Percentiles rank a stretch among this genome's conserved stretches.
Conservation (phyloP, 2,113 vertebrate species). For the Sphaerodactylus townsendi region DNA sequence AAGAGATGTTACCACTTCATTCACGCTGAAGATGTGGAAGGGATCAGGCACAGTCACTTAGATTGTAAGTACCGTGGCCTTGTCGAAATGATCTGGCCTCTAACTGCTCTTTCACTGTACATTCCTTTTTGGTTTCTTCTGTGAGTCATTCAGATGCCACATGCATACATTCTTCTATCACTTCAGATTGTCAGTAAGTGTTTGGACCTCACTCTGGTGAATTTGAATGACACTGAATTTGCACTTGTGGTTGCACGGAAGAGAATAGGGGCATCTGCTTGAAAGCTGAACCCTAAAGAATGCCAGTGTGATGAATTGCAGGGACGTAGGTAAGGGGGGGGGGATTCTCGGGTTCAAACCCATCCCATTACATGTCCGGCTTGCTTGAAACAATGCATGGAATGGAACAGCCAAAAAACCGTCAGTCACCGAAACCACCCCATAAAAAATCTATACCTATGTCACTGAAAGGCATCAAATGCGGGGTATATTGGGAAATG, state of each 20-base stretch:
- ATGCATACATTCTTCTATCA: slow-evolving; percentile 13
- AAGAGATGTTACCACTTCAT: slow-evolving; percentile 99
- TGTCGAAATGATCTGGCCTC: slow-evolving; percentile 8
- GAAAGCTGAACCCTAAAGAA: not conserved
- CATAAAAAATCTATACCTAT: too few relatives aligned
- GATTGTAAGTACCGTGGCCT: slow-evolving; percentile 88
- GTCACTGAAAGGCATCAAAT: not conserved
- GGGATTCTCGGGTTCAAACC: too few relatives aligned
- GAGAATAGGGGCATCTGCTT: not conserved
- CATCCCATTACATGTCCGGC: too few relatives aligned
- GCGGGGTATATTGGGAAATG: too few relatives aligned
- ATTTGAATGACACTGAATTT: slow-evolving; percentile 15
- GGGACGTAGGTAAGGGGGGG: too few relatives aligned
- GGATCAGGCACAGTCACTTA: slow-evolving; percentile 94
- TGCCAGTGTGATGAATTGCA: not conserved
- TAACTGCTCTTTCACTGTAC: slow-evolving; percentile 21
- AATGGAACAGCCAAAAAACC: too few relatives aligned
- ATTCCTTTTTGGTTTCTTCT: slow-evolving; percentile 17
- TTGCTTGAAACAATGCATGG: too few relatives aligned
- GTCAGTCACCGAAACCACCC: too few relatives aligned
- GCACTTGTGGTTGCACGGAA: not conserved
- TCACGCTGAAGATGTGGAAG: slow-evolving; percentile 97
- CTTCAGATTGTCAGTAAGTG: slow-evolving; percentile 7
- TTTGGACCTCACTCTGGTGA: slow-evolving; percentile 35
- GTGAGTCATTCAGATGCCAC: not conserved